Base-by-base conservation (phyloP, 2,888 invertebrate genomes). In the Drosophila cyrtoloma region DNA sequence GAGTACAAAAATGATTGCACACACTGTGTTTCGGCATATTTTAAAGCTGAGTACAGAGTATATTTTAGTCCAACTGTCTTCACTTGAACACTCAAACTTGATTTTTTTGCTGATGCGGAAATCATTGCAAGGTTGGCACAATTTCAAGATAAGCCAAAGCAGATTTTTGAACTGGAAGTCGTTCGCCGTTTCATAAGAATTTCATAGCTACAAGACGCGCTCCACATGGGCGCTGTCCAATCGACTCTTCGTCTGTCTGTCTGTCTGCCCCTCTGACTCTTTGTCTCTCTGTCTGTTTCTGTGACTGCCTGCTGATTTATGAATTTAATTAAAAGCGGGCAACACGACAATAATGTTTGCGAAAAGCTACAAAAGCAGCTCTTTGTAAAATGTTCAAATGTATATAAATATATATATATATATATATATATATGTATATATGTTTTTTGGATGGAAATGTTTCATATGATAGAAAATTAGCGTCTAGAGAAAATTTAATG, bases 261-360 rank as follows among this genome's bases (percentile, higher is more conserved):
- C 55, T 26, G 26, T 30, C 47, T 47, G 47, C 26, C 9, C 16
- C 16, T 47, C 16, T 19, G 56, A 35, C 57, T 52, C 32, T 22
- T 28, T 32, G 47, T 39, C 52, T 30, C 12, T 32, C 39, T n/a
- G 26, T 26, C n/a, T 35, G 26, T 28, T 28, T 12, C 28, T 28
- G 28, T 19, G 55, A 7, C 44, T 37, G 52, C 47, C 69, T 68
- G 87, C 79, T 87, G 87, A 87, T 87, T 87, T 87, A 87, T 87
- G 91, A 87, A 87, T 87, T 87, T 90, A 90, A 87, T 87, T 87
- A 87, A 87, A 87, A 90, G 84, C 82, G 70, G 67, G 74, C 82
- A 84, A 77, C 77, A 80, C 79, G 84, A 79, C 84, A 86, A 82
- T 74, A 82, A 71, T 67, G 68, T 58, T 76, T 51, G 62, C 52